Base-by-base conservation (phyloP, 2,888 invertebrate species). In the Hypercompe scribonia region DNA sequence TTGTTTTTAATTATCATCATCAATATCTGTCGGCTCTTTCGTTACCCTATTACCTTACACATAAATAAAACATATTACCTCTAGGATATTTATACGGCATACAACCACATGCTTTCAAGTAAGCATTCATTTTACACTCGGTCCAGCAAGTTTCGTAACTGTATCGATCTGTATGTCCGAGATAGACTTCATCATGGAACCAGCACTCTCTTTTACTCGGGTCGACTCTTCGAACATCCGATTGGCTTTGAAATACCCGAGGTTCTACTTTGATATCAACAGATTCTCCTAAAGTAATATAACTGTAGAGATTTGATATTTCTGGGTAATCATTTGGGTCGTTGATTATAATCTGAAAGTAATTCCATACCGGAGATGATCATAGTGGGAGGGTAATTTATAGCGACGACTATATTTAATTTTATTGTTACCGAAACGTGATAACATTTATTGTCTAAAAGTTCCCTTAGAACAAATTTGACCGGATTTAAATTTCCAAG, bases 241-340 rank as follows among this genome's bases (percentile, higher is more conserved):
- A 77, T 0, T 93, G 91, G n/a, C 93, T 92, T 66, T 91, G 90
- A 72, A 94, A 94, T 3, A 95, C 84, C 79, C 89, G 87, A 0
- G 96, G 95, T 4, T 90, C 88, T 0, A 96, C 87, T 70, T 95
- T 93, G 46, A 96, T 82, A 42, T 94, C 92, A n/a, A 96, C 75
- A 0, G 93, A 91, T 54, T 96, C 92, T 0, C 93, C 93, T 0
- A 91, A 84, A 0, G 89, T 82, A 1, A 95, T 78, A 71, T 89
- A 91, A 10, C 93, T 87, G 75, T 94, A 91, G 0, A 90, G 77
- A 0, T 95, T 84, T 1, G 94, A 93, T 0, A 93, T 92, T 81
- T 96, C 96, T 2, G 96, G 96, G 72, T 90, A 96, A 78, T 96
- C 96, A 61, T 93, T 91, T 0, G 96, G 96, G 73, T 96, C 96